These are phyloP conservation scores for Drosophila meridionalis DNA, from an alignment of 2,888 invertebrate species.

Conservation along the genomic window DNA sequence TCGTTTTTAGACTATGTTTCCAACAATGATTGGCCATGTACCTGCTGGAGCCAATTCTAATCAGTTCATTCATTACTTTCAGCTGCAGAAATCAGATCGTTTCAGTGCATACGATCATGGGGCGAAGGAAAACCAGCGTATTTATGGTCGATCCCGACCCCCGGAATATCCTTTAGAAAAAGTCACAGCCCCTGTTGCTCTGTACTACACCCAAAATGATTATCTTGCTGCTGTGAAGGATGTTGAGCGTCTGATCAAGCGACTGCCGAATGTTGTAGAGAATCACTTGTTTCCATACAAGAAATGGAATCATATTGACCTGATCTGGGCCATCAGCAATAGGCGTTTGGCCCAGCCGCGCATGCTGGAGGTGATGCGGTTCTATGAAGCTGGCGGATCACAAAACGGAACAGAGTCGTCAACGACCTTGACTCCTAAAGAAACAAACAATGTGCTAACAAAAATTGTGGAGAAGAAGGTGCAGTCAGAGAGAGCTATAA, in stretches of 20 bases:
- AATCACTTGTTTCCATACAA: conserved; percentile 56
- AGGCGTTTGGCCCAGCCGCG: conserved; percentile 58
- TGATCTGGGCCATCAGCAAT: conserved; percentile 66
- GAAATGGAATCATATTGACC: conserved; percentile 78
- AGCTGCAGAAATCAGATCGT: conserved; percentile 81
- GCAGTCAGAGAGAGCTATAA: neutral
- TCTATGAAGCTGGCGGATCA: conserved; percentile 31
- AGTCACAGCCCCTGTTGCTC: conserved; percentile 85
- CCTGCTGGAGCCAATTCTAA: conserved; percentile 87
- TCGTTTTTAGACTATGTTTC: conserved; percentile 86
- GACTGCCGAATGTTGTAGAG: conserved; percentile 73
- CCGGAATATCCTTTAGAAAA: conserved; percentile 85
- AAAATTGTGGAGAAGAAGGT: neutral
- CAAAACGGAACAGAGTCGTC: neutral
- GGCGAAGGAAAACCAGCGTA: conserved; percentile 81
- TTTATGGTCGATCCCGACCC: conserved; percentile 85
- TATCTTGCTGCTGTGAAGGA: conserved; percentile 86
- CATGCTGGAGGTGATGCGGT: conserved; percentile 58
- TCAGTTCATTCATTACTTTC: conserved; percentile 86
- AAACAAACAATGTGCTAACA: neutral
- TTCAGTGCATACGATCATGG: conserved; percentile 86
- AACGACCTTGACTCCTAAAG: neutral
- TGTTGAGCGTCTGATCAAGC: conserved; percentile 61
- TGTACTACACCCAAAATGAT: conserved; percentile 86
- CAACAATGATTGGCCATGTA: conserved; percentile 87